phyloP scores from a whole-genome alignment of 1,140 invertebrate species.

The Drosophila sproati region DNA sequence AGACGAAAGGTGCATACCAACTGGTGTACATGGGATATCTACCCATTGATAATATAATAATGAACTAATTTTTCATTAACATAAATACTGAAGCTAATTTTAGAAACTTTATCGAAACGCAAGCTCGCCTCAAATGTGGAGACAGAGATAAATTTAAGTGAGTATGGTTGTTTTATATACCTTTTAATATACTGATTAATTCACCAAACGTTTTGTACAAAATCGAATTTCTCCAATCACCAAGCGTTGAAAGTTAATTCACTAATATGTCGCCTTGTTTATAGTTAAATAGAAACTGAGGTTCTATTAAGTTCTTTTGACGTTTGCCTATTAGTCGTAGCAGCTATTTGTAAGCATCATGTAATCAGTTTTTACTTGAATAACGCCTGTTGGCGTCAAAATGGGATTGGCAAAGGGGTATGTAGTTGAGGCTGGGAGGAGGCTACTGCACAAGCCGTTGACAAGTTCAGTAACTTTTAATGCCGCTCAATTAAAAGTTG shows the following conservation, averaged over 20 bases:
- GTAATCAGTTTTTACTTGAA: slow-evolving; percentile 62
- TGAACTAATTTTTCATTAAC: too few species aligned
- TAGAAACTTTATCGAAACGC: too few species aligned
- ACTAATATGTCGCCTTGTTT: slow-evolving; percentile 4
- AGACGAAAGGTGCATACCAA: too few species aligned
- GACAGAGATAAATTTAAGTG: too few species aligned
- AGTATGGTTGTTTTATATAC: too few species aligned
- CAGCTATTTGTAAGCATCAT: slow-evolving; percentile 48
- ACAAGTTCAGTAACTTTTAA: slow-evolving; percentile 80
- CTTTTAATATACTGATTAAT: background rate
- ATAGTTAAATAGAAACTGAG: slow-evolving; percentile 33
- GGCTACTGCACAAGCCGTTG: slow-evolving; percentile 54
- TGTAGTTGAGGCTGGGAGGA: background rate
- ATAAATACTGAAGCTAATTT: too few species aligned
- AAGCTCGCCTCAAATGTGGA: too few species aligned
- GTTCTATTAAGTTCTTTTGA: slow-evolving; percentile 57
- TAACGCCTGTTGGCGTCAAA: slow-evolving; percentile 1
- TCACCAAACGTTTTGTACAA: background rate
- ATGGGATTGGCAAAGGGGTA: slow-evolving; percentile 1
- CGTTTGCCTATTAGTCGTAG: slow-evolving; percentile 28
- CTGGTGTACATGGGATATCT: too few species aligned
- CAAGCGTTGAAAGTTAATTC: background rate
- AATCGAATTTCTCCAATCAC: background rate
- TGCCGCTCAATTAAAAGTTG: slow-evolving; percentile 78
- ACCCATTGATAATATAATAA: too few species aligned